Conservation (phyloP, 2,113 vertebrate species). For the Ascaphus truei region DNA sequence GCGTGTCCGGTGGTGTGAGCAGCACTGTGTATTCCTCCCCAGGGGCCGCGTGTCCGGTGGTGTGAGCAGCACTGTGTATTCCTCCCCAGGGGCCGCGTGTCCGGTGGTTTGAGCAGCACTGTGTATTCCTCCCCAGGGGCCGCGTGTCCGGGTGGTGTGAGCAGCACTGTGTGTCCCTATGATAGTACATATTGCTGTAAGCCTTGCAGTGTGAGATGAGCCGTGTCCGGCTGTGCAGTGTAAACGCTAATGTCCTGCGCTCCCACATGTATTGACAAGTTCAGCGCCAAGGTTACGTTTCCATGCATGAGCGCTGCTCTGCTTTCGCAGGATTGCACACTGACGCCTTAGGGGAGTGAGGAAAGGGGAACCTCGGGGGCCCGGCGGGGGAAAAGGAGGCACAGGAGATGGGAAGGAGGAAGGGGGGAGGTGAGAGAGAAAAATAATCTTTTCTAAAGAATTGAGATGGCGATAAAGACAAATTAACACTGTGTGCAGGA, state of each 20-base stretch:
- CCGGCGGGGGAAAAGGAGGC: too few species aligned
- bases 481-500: too few species aligned
- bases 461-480: too few species aligned
- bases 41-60: too few species aligned
- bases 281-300: constrained; percentile 6
- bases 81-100: too few species aligned
- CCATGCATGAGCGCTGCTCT: constrained; percentile 1
- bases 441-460: background rate
- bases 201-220: constrained; percentile 13
- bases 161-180: constrained; percentile 29
- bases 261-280: constrained; percentile 19
- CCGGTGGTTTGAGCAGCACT: too few species aligned
- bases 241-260: background rate
- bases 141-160: too few species aligned
- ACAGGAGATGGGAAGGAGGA: background rate
- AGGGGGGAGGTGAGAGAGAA: background rate
- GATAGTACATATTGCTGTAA: constrained; percentile 15
- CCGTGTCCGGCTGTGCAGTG: constrained; percentile 1
- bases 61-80: too few species aligned
- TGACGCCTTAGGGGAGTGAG: background rate
- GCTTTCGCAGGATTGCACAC: constrained; percentile 5
- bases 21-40: too few species aligned
- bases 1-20: too few species aligned
- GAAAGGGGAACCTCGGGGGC: too few species aligned
- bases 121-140: too few species aligned